These are phyloP conservation scores for Saguinus midas DNA, from an alignment of 2,113 vertebrate species.

Conservation along the genomic window DNA sequence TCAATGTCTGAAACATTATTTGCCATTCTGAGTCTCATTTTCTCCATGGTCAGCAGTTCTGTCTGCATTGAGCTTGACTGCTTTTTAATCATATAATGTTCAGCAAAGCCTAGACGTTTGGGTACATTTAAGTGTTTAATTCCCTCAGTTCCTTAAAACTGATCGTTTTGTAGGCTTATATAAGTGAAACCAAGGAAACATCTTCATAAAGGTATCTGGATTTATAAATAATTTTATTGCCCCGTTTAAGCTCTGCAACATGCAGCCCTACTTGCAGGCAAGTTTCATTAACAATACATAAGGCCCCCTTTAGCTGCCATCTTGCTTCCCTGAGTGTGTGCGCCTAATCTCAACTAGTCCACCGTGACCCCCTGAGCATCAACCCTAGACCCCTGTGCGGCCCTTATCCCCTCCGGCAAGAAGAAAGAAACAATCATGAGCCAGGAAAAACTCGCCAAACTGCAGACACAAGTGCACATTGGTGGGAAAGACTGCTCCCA, in stretches of 20 bases:
- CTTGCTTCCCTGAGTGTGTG: no score
- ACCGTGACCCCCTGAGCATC: no score
- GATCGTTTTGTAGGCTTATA: constrained; percentile 51
- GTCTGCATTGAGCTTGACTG: not conserved
- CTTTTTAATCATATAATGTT: not conserved
- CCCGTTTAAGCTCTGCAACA: constrained; percentile 59
- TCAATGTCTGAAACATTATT: not conserved
- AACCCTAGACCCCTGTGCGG: no score
- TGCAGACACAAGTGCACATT: no score
- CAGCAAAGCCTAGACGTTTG: not conserved
- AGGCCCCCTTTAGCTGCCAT: not conserved
- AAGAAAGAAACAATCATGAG: no score
- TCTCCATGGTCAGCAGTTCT: not conserved
- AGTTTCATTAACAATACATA: not conserved
- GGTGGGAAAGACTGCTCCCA: no score
- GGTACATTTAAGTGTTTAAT: constrained; percentile 26
- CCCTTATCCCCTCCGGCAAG: no score
- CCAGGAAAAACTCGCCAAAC: no score
- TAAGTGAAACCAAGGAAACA: constrained; percentile 63
- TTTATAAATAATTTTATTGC: constrained; percentile 67
- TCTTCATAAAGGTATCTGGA: constrained; percentile 62
- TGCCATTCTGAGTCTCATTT: not conserved
- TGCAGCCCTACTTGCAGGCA: not conserved
- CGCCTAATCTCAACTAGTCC: no score
- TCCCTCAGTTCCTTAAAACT: constrained; percentile 34